Evolutionary conservation across 2,113 vertebrate species (phyloP), one percentile per base, ranked within the genome.

Genomic region (Labeo rohita): DNA sequence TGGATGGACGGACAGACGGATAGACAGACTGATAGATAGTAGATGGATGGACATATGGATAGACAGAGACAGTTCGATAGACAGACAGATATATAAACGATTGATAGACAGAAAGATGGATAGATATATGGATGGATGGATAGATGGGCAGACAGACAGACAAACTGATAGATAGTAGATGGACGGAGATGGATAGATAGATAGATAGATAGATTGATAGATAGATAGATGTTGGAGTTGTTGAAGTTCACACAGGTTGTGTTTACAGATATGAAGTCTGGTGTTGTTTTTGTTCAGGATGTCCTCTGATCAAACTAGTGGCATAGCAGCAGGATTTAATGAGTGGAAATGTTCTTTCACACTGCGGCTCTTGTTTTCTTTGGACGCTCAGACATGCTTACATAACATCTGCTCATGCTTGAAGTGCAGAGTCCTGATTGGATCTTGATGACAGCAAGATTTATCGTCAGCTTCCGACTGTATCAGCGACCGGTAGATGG

Each of bases 311-410:
- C 54, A 65, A 39, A 73, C 49, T 12, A 80, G 66, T 47, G 63
- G 77, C 66, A 81, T 47, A 73, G 85, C 52, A 39, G 23, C 70
- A 86, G 85, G 85, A 86, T 86, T 82, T 82, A 86, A 82, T 86
- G 72, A 74, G 54, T 82, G 85, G 43, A 43, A 86, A 80, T 86
- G 65, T 86, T 49, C 85, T 63, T 83, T 73, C 78, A 73, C 56
- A 86, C 66, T 15, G 70, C 1, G 4, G 52, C 85, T 74, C 85
- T 34, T 86, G 85, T 82, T 82, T 72, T 81, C 79, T 63, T 81
- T 86, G 50, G 52, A 74, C 28, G 47, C 36, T 81, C 59, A 82
- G 79, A 82, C 85, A 63, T 82, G 85, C 85, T 86, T 86, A 75
- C 61, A 81, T 81, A 86, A 86, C 49, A 86, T 86, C 79, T 73